Conservation (phyloP, 2,797 vertebrate species). For the Margarornis squamiger region DNA sequence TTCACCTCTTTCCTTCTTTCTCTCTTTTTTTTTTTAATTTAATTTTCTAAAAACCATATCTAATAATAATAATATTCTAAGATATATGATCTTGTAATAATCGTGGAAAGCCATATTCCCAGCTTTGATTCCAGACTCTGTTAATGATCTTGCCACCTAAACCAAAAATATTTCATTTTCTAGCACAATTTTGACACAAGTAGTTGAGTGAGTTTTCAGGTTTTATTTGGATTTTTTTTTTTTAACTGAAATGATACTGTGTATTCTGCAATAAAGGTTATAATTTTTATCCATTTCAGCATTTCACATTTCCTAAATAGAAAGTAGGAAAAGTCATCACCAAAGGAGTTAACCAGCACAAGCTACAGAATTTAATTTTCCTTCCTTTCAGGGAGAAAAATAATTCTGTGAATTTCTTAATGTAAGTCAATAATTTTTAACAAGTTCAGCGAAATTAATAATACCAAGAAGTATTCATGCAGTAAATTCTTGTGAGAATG, state of each 20-base stretch:
- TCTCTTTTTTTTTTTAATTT: neutral
- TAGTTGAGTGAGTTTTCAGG: neutral
- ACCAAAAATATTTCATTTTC: neutral
- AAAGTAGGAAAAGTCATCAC: neutral
- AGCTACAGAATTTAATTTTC: neutral
- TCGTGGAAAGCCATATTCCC: neutral
- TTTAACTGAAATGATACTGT: neutral
- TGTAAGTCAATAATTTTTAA: neutral
- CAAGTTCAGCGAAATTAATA: neutral
- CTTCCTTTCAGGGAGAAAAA: neutral
- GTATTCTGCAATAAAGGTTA: neutral
- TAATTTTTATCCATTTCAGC: neutral
- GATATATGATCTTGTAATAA: neutral
- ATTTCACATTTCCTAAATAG: neutral
- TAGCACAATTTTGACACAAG: neutral
- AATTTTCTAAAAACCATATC: neutral
- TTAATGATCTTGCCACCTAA: neutral
- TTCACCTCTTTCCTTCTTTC: neutral
- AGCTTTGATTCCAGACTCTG: neutral
- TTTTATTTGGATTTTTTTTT: neutral
- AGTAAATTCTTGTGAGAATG: neutral
- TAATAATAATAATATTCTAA: neutral
- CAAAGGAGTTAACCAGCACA: neutral
- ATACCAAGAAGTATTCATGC: neutral
- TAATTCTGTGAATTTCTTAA: neutral